phyloP scores from a whole-genome alignment of 92 coral and sea anemone genomes.

The Siderastrea siderea region DNA sequence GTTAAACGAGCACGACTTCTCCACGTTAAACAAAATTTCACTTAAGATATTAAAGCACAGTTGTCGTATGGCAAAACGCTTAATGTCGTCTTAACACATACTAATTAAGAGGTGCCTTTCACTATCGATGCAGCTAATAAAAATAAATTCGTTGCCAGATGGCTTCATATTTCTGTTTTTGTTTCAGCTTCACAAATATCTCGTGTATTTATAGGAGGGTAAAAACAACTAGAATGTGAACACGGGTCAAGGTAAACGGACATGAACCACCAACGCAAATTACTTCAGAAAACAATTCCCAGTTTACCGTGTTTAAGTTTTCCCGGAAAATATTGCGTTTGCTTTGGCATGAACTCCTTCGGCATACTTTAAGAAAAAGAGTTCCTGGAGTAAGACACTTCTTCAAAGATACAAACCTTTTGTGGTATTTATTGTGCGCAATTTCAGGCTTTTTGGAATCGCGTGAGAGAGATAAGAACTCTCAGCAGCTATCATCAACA shows the following conservation, averaged over 20 bases:
- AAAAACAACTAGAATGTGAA: neutral
- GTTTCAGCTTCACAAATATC: conserved; percentile 6
- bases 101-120: neutral
- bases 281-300: neutral
- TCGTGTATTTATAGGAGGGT: neutral
- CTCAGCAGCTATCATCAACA: neutral
- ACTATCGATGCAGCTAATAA: neutral
- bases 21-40: too few species aligned
- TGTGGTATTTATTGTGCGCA: neutral
- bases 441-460: neutral
- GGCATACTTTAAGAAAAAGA: too few species aligned
- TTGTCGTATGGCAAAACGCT: neutral
- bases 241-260: conserved; percentile 3
- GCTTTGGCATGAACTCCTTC: too few species aligned
- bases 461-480: neutral
- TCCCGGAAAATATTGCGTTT: too few species aligned
- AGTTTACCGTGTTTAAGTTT: neutral
- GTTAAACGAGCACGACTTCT: neutral
- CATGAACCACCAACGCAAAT: neutral
- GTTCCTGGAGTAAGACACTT: neutral
- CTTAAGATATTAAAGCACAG: too few species aligned
- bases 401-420: neutral
- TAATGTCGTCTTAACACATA: neutral
- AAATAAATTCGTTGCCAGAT: conserved; percentile 2
- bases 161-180: conserved; percentile 5